Base-by-base conservation (phyloP, 2,797 vertebrate genomes). In the Anisognathus igniventris region DNA sequence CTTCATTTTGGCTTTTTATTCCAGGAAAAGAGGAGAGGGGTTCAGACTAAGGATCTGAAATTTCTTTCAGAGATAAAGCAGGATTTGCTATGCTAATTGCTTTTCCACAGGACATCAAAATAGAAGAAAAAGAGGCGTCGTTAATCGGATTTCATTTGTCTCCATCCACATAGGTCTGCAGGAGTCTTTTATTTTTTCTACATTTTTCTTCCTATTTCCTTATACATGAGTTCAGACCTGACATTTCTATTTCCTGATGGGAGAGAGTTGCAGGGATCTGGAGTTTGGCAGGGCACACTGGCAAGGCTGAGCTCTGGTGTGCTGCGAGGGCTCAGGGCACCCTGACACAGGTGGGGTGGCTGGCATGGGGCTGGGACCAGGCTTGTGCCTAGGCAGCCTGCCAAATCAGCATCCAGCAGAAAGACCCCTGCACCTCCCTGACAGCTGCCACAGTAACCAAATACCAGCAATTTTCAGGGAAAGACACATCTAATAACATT, bases 361-460 rank as follows among this genome's bases (percentile, higher is more conserved):
- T 98, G 98, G 97, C 51, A 20, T 14, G 9, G 68, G 35, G 64
- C 27, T 33, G 28, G 70, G 93, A 92, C 88, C 30, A 39, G 79
- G 57, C 94, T 93, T 92, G 53, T 93, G 80, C 54, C 54, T 88
- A 93, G 87, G 92, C 67, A 92, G 84, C 80, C 93, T 96, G 93
- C 88, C 2, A 27, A 97, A 92, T 97, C 95, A 96, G 92, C 83
- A 50, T 96, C 86, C 92, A 90, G 78, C 93, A 97, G 94, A 97
- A 60, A 72, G 31, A 72, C 33, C 88, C 88, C 92, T 54, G 48
- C 73, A 95, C 92, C 88, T 95, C 95, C 95, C 94, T 91, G 93
- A 97, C 98, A 98, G 97, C 98, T 98, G 98, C 95, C 93, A 93
- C 19, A 10, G 96, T 95, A 97, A 96, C 97, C 92, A 73, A 96